phyloP scores from a whole-genome alignment of 2,113 vertebrate species.

The Leptosomus discolor region DNA sequence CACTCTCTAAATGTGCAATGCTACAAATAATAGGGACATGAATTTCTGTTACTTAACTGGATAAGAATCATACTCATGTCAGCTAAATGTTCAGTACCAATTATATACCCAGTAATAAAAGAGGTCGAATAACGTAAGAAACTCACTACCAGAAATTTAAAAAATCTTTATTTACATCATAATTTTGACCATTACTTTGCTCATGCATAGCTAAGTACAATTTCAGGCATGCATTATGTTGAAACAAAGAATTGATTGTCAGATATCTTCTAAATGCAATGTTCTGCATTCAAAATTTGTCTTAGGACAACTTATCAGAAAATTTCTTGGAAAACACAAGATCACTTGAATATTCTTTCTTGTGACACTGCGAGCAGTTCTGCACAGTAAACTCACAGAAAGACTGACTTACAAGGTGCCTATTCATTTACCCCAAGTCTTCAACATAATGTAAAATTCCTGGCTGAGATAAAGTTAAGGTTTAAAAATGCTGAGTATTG shows the following conservation, averaged over 20 bases:
- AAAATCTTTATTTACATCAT: not conserved
- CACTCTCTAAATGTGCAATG: conserved; percentile 5
- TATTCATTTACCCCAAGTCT: not conserved
- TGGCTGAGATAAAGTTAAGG: not conserved
- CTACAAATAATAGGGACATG: conserved; percentile 31
- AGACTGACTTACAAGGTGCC: not conserved
- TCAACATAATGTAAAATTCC: not conserved
- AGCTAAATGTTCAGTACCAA: conserved; percentile 22
- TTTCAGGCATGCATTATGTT: not conserved
- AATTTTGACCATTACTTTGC: not conserved
- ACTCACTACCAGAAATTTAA: not conserved
- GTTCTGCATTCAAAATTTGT: not conserved
- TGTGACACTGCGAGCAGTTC: not conserved
- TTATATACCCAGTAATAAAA: conserved; percentile 37
- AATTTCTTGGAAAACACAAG: not conserved
- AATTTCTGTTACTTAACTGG: conserved; percentile 9
- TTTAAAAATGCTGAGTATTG: not conserved
- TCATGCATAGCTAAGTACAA: not conserved
- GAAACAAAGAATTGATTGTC: not conserved
- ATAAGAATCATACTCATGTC: not conserved
- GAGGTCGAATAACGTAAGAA: conserved; percentile 24
- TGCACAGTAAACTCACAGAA: not conserved
- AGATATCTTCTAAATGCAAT: not conserved
- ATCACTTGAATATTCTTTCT: not conserved
- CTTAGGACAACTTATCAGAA: not conserved